Evolutionary conservation across 2,797 vertebrate species (phyloP), one percentile per base, ranked within the genome.

Genomic region (Brotula barbata): DNA sequence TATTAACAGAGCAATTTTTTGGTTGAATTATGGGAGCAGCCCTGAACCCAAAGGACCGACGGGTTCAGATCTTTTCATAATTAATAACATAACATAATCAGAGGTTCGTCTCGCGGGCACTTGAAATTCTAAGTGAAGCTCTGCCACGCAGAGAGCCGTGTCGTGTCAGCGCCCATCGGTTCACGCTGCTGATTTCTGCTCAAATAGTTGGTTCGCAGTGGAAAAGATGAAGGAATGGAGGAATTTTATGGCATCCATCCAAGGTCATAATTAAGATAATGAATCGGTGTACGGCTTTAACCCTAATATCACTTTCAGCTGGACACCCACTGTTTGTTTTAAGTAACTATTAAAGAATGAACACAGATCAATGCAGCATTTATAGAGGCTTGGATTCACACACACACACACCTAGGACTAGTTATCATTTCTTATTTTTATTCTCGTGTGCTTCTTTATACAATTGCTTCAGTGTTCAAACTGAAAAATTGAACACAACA

Each of bases 261-360:
- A 64, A 56, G 42, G 49, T 62, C 36, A 65, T 28, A 33, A 63
- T 28, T 40, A 19, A 52, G 53, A 59, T 74, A 36, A 53, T 33
- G 6, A 33, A 33, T 33, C 11, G 11, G 31, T 33, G 49, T 66
- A 73, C 67, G n/a, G 28, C 23, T 68, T 53, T 52, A 33, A 16
- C 47, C 37, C 48, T 28, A 41, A 63, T 60, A 57, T 55, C 65
- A 67, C 61, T 58, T 19, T 64, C 62, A 62, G 42, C 31, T 55
- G 39, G 42, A 51, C 54, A 37, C 53, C 15, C 17, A 33, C 22
- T 21, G 45, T 8, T 9, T 16, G n/a, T 51, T 55, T 58, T 47
- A 44, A 61, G 46, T 28, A 4, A 28, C 25, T 28, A 28, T 28
- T 4, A 28, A 4, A 28, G 25, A 28, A 28, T 28, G 25, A 28